A percentile compares a stretch with the other conserved stretches of the same genome.
Evolutionary conservation across 1,140 invertebrate species (phyloP).

Genomic region (Diabrotica virgifera): DNA sequence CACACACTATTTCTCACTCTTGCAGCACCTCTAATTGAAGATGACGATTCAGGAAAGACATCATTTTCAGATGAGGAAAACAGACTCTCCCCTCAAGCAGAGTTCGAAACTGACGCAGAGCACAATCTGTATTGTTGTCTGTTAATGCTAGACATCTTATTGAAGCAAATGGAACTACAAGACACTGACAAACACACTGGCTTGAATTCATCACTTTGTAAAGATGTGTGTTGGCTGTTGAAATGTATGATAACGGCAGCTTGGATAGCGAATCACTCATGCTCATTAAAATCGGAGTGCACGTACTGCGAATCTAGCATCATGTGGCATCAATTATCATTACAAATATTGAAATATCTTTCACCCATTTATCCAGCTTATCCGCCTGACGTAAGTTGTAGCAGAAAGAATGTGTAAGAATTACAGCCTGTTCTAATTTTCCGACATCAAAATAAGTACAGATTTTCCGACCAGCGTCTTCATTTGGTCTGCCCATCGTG

Average conservation of each 20-base stretch:
- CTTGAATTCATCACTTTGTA: conserved; percentile 71
- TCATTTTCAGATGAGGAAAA: conserved; percentile 72
- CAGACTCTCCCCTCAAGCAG: conserved; percentile 56
- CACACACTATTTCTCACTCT: conserved; percentile 18
- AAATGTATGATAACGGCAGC: conserved; percentile 77
- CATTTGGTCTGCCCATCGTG: too few species aligned
- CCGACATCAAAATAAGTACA: too few species aligned
- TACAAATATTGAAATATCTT: conserved; percentile 76
- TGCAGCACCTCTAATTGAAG: conserved; percentile 62
- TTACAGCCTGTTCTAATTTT: too few species aligned
- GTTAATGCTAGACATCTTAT: conserved; percentile 91
- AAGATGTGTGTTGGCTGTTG: conserved; percentile 74
- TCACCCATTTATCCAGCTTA: conserved; percentile 70
- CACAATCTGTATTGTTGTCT: conserved; percentile 89
- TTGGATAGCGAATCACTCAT: conserved; percentile 73
- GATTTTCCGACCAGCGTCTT: too few species aligned
- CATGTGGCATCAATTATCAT: conserved; percentile 89
- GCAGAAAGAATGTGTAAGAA: too few species aligned
- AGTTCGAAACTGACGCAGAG: conserved; percentile 64
- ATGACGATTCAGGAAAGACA: conserved; percentile 63
- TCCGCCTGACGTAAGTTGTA: conserved; percentile 69
- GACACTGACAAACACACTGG: conserved; percentile 81
- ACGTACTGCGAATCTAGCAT: conserved; percentile 87
- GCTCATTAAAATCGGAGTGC: conserved; percentile 70
- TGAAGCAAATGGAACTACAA: conserved; percentile 97